phyloP scores from a whole-genome alignment of 2,888 invertebrate genomes.

The Parasteatoda lunata region DNA sequence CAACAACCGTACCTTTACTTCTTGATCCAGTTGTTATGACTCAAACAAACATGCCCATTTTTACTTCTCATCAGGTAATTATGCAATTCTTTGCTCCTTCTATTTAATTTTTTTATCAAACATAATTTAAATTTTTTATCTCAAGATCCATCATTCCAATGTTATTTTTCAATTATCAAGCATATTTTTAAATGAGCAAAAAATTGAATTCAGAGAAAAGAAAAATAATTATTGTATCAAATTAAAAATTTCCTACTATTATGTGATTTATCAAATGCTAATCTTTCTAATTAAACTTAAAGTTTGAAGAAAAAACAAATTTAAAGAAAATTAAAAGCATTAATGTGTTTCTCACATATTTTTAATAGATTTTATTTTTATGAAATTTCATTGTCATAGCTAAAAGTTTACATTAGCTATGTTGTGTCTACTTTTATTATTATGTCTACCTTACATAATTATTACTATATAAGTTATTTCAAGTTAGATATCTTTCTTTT shows the following conservation, averaged over 20 bases:
- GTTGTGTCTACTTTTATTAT: neutral
- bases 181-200: neutral
- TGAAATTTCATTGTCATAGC: neutral
- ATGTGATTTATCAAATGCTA: neutral
- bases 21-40: constrained; percentile 62
- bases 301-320: neutral
- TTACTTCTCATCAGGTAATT: constrained; percentile 55
- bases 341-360: neutral
- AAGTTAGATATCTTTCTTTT: neutral
- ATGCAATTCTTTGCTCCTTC: neutral
- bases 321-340: neutral
- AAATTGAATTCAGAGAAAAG: too few relatives aligned
- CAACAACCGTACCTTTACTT: constrained; percentile 47
- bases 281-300: neutral
- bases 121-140: neutral
- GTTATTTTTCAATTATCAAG: neutral
- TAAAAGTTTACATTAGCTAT: neutral
- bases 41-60: constrained; percentile 65
- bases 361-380: neutral
- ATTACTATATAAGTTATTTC: too few relatives aligned
- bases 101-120: neutral
- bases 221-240: too few relatives aligned
- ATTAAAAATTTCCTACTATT: too few relatives aligned
- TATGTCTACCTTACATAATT: neutral
- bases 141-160: neutral